Conservation (phyloP, 35 echinoderm and acorn worm species). For the Lytechinus pictus region DNA sequence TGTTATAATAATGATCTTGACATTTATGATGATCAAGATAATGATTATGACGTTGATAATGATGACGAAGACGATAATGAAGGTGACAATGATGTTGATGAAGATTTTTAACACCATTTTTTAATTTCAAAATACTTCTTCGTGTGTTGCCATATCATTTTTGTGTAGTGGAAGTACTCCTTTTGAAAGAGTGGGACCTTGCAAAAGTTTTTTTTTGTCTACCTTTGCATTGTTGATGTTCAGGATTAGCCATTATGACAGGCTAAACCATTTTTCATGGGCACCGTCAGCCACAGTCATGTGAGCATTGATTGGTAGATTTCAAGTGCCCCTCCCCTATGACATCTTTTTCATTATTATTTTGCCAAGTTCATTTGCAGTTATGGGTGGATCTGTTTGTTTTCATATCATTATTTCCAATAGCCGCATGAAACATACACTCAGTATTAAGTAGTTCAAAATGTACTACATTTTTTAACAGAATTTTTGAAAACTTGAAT, state of each 20-base stretch:
- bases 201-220: not conserved
- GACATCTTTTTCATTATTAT: not conserved
- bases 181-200: not conserved
- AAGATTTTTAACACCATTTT: not conserved
- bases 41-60: too few relatives aligned
- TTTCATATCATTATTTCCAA: not conserved
- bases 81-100: too few relatives aligned
- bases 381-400: not conserved
- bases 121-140: not conserved
- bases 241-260: not conserved
- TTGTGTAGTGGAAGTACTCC: not conserved
- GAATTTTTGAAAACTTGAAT: not conserved
- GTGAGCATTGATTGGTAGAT: not conserved
- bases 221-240: not conserved
- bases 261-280: not conserved
- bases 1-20: too few relatives aligned
- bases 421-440: not conserved
- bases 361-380: too few relatives aligned
- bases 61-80: too few relatives aligned
- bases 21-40: too few relatives aligned
- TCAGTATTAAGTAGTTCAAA: too few relatives aligned
- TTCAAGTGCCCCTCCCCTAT: not conserved
- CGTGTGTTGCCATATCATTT: not conserved
- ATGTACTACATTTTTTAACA: not conserved
- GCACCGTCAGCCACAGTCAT: not conserved